These are phyloP conservation scores for Acanthochromis polyacanthus DNA, from an alignment of 2,113 vertebrate species.

Conservation along the genomic window DNA sequence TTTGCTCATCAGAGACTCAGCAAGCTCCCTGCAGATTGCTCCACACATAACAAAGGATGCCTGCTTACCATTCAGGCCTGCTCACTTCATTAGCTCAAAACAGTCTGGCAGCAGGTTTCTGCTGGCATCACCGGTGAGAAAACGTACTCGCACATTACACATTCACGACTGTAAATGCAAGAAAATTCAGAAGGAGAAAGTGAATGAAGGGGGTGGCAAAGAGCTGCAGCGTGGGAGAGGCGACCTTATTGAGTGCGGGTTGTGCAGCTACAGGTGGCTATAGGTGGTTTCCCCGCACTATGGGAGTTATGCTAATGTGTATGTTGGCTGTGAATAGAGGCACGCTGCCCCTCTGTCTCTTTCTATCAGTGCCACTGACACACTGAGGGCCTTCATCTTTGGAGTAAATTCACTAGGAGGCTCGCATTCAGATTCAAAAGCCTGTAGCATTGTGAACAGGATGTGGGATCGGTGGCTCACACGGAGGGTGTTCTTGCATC, in stretches of 20 bases:
- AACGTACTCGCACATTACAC: neutral
- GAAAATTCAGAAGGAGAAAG: neutral
- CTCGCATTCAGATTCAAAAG: conserved; percentile 55
- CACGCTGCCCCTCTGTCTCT: conserved; percentile 77
- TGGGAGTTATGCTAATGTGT: conserved; percentile 80
- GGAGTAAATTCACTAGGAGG: conserved; percentile 47
- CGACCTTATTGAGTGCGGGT: conserved; percentile 14
- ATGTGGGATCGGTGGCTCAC: conserved; percentile 45
- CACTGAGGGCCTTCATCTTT: conserved; percentile 64
- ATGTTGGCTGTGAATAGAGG: conserved; percentile 69
- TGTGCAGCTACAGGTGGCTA: conserved; percentile 78
- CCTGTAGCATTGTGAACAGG: conserved; percentile 50
- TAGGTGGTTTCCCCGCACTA: conserved; percentile 59
- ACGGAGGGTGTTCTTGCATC: conserved; percentile 45
- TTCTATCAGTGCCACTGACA: conserved; percentile 77
- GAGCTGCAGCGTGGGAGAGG: conserved; percentile 14
- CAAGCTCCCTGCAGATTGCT: conserved; percentile 12
- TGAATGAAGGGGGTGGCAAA: conserved; percentile 36
- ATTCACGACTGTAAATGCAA: conserved; percentile 10
- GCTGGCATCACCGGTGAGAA: conserved; percentile 26
- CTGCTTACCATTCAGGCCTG: conserved; percentile 39
- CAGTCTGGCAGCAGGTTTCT: conserved; percentile 21
- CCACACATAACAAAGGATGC: conserved; percentile 27
- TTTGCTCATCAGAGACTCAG: conserved; percentile 21
- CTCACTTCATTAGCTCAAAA: conserved; percentile 55